Evolutionary conservation across 64 coral and sea anemone genomes (phyloP).

Genomic region (Orbicella faveolata): DNA sequence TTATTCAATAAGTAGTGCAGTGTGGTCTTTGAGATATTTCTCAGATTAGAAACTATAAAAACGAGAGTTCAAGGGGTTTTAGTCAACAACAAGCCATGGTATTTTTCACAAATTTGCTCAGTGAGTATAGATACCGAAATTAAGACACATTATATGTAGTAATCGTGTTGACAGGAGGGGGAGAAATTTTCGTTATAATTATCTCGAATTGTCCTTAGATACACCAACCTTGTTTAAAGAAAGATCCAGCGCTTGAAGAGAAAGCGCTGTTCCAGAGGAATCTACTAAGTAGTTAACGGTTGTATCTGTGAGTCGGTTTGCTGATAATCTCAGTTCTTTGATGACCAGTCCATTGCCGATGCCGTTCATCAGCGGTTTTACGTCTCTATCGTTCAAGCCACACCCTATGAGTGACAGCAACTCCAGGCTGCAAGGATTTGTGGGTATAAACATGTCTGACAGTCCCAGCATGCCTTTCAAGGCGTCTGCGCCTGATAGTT

Average conservation of each 20-base stretch:
- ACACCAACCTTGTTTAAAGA: conserved; percentile 64
- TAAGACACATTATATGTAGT: too few species aligned
- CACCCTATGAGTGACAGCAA: conserved; percentile 54
- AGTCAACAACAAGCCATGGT: too few species aligned
- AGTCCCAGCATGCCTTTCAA: conserved; percentile 62
- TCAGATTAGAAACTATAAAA: too few species aligned
- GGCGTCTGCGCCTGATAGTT: conserved; percentile 62
- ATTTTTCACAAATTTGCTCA: too few species aligned
- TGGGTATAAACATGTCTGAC: conserved; percentile 50
- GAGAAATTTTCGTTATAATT: too few species aligned
- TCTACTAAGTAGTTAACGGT: conserved; percentile 55
- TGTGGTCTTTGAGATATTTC: too few species aligned
- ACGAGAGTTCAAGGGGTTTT: too few species aligned
- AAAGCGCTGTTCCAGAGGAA: conserved; percentile 26
- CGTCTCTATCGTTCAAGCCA: conserved; percentile 73
- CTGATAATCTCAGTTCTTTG: conserved; percentile 54
- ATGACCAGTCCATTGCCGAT: conserved; percentile 60
- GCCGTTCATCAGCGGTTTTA: conserved; percentile 51
- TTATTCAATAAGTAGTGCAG: too few species aligned
- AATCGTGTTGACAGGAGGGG: too few species aligned
- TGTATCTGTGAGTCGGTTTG: conserved; percentile 73
- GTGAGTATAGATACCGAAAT: too few species aligned
- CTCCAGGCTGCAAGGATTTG: conserved; percentile 38
- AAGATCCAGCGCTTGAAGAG: conserved; percentile 57
- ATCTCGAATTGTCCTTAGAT: not conserved